phyloP scores from a whole-genome alignment of 2,113 vertebrate species.

The Barnardius zonarius region DNA sequence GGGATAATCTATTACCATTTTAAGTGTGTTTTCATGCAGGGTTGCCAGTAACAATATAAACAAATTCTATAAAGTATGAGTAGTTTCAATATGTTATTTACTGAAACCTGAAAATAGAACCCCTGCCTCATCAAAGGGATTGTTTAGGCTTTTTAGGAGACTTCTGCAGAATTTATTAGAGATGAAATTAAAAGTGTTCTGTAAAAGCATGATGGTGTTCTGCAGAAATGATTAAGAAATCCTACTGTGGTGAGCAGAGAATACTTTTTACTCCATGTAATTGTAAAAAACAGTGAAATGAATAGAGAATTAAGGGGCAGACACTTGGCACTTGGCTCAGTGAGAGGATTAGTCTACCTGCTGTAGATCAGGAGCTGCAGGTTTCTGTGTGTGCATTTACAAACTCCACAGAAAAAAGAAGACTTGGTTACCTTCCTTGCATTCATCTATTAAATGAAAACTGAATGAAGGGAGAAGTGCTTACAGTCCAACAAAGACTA shows the following conservation, averaged over 20 bases:
- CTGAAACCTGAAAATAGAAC: neutral
- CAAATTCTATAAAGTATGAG: neutral
- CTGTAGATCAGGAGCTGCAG: neutral
- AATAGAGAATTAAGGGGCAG: neutral
- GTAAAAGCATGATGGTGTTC: neutral
- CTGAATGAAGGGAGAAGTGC: neutral
- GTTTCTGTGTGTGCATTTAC: neutral
- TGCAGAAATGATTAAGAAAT: neutral
- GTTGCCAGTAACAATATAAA: neutral
- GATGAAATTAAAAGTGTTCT: neutral
- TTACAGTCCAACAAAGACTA: neutral
- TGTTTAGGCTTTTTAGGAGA: neutral
- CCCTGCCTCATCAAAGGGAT: neutral
- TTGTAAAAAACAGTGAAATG: neutral
- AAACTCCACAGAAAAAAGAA: neutral
- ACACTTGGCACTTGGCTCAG: neutral
- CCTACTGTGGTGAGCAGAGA: neutral
- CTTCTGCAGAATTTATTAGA: neutral
- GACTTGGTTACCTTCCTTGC: neutral
- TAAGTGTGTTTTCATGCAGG: neutral
- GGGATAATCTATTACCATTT: constrained; percentile 20
- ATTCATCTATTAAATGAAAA: neutral
- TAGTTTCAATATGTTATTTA: neutral
- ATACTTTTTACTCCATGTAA: neutral
- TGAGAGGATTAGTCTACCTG: neutral